Evolutionary conservation across 2,888 invertebrate species (phyloP).

Genomic region (Tenthredo scrophulariae): DNA sequence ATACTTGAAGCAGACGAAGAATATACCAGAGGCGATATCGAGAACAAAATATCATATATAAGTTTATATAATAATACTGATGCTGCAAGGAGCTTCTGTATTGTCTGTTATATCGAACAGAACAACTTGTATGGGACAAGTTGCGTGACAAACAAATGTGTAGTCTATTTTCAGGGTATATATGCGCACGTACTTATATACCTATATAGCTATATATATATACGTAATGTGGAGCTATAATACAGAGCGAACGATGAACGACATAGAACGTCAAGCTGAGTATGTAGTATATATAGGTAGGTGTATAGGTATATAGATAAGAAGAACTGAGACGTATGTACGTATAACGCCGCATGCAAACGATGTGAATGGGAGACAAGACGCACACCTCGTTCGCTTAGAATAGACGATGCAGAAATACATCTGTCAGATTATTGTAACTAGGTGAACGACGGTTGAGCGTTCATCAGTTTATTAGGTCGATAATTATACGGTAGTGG

Average conservation of each 20-base stretch:
- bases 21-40: not conserved
- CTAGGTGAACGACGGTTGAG: not conserved
- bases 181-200: not conserved
- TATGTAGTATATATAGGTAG: not conserved
- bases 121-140: not conserved
- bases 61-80: not conserved
- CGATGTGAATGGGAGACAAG: slow-evolving; percentile 8
- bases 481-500: not conserved
- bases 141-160: not conserved
- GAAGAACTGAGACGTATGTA: not conserved
- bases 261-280: not conserved
- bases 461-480: not conserved
- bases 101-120: not conserved
- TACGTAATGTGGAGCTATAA: not conserved
- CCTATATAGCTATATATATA: not conserved
- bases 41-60: not conserved
- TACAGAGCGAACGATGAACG: not conserved
- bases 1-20: not conserved
- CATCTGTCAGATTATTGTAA: slow-evolving; percentile 34
- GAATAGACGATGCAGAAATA: slow-evolving; percentile 24
- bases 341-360: not conserved
- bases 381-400: slow-evolving; percentile 15
- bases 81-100: not conserved
- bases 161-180: not conserved
- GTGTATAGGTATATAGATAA: not conserved